phyloP scores from a whole-genome alignment of 2,113 vertebrate species.

The Neoarius graeffei region DNA sequence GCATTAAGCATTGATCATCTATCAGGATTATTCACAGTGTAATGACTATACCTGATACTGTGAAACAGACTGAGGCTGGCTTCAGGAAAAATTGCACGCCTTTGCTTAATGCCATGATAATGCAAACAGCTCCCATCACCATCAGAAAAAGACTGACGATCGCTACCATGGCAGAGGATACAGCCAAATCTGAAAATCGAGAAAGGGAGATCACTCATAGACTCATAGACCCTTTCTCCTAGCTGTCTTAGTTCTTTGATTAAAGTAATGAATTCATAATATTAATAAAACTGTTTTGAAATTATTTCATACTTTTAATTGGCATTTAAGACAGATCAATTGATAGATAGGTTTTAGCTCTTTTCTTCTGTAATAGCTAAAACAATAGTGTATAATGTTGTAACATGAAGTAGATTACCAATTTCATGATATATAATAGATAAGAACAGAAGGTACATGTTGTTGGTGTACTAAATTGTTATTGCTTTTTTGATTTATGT shows the following conservation, averaged over 20 bases:
- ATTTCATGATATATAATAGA: not conserved
- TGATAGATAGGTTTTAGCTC: not conserved
- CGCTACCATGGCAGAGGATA: constrained; percentile 78
- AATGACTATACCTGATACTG: constrained; percentile 76
- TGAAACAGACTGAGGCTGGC: constrained; percentile 82
- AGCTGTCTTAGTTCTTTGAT: not conserved
- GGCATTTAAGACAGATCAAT: not conserved
- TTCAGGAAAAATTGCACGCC: constrained; percentile 83
- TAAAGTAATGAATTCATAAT: not conserved
- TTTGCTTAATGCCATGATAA: constrained; percentile 84
- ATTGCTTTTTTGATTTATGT: not conserved
- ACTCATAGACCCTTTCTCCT: not conserved
- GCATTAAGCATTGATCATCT: not conserved
- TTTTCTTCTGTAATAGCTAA: not conserved
- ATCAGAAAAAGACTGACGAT: constrained; percentile 78
- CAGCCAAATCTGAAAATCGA: constrained; percentile 72
- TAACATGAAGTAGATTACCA: not conserved
- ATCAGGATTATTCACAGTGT: not conserved
- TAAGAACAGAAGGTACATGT: not conserved
- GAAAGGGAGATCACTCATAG: not conserved
- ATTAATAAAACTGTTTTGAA: not conserved
- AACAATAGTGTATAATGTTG: not conserved
- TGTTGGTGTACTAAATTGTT: not conserved
- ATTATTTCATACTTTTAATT: not conserved
- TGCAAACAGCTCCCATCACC: constrained; percentile 81